These are phyloP conservation scores for Aphelenchoides besseyi DNA, from an alignment of 1,140 invertebrate genomes.

Conservation along the genomic window DNA sequence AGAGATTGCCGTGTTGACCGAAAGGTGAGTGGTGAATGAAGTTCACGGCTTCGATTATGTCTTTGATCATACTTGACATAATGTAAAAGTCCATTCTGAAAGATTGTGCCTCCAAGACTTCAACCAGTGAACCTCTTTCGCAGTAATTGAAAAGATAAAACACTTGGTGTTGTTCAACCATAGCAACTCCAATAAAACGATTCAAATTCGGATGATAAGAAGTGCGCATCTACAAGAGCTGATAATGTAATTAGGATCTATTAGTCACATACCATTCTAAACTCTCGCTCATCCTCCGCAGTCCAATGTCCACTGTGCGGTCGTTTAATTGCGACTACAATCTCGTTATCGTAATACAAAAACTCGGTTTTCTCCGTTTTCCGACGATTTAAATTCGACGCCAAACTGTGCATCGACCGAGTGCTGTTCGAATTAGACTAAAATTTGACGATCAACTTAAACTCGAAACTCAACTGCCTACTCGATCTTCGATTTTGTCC, in stretches of 20 bases:
- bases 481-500: background rate
- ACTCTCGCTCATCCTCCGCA: background rate
- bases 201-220: conserved; percentile 24
- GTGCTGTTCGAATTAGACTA: background rate
- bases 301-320: background rate
- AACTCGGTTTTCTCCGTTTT: background rate
- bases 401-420: background rate
- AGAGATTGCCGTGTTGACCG: conserved; percentile 11
- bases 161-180: background rate
- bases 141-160: conserved; percentile 23
- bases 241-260: too few species aligned
- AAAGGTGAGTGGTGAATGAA: conserved; percentile 30
- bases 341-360: background rate
- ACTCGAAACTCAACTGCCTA: background rate
- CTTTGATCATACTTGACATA: conserved; percentile 17
- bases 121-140: conserved; percentile 8
- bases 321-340: conserved; percentile 1
- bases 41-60: conserved; percentile 2
- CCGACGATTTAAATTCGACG: background rate
- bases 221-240: conserved; percentile 1
- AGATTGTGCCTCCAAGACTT: background rate
- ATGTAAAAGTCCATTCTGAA: conserved; percentile 14
- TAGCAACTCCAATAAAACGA: conserved; percentile 25
- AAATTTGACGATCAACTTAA: background rate
- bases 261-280: too few species aligned